Percentiles rank a stretch among this genome's conserved stretches.
phyloP scores from a whole-genome alignment of 2,113 vertebrate genomes.

The Myrmophylax atrothorax region DNA sequence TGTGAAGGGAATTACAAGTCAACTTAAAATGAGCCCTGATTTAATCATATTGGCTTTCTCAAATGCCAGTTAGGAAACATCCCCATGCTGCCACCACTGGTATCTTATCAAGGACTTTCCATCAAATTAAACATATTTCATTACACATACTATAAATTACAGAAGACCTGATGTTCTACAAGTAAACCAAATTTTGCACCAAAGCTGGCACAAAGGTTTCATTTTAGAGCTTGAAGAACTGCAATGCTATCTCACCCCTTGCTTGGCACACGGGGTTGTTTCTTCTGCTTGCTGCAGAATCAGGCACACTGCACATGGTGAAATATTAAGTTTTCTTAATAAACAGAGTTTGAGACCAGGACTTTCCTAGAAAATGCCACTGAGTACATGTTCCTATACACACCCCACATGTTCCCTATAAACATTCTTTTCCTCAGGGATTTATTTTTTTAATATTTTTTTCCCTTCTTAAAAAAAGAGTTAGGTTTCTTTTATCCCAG shows the following conservation, averaged over 20 bases:
- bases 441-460: neutral
- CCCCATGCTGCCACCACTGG: neutral
- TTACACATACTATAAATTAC: constrained; percentile 51
- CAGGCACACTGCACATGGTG: neutral
- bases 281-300: neutral
- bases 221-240: neutral
- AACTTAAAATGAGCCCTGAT: constrained; percentile 60
- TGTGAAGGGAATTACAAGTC: constrained; percentile 64
- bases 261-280: neutral
- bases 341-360: neutral
- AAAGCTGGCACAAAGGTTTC: neutral
- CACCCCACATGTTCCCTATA: neutral
- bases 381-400: neutral
- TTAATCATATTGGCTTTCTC: constrained; percentile 59
- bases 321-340: neutral
- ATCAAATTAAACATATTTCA: constrained; percentile 61
- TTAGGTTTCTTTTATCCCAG: constrained; percentile 72
- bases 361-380: neutral
- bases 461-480: neutral
- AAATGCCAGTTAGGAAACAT: constrained; percentile 39
- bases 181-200: neutral
- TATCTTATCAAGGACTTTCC: constrained; percentile 50
- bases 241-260: neutral
- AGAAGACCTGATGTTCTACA: neutral
- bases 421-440: constrained; percentile 9